phyloP scores from a whole-genome alignment of 2,113 vertebrate genomes.

The Marmota monax region DNA sequence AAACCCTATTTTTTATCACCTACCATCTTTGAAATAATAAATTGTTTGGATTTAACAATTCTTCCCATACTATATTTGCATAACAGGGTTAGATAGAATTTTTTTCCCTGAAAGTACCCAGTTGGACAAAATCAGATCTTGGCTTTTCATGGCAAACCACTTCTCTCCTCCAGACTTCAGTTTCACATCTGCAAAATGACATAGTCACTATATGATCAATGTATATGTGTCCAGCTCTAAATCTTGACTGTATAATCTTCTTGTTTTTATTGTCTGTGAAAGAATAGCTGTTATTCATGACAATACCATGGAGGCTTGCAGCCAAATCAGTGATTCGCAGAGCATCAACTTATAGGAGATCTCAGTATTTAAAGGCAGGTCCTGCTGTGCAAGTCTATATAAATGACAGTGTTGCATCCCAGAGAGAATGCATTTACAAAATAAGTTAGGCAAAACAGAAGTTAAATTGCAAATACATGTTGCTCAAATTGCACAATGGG shows the following conservation, averaged over 20 bases:
- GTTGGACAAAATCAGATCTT: not conserved
- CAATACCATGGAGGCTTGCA: not conserved
- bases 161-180: not conserved
- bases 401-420: not conserved
- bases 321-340: not conserved
- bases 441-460: constrained; percentile 58
- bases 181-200: constrained; percentile 19
- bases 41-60: constrained; percentile 40
- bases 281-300: constrained; percentile 25
- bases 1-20: not conserved
- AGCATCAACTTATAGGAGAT: not conserved
- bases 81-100: not conserved
- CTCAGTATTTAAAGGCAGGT: constrained; percentile 49
- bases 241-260: not conserved
- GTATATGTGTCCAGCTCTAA: not conserved
- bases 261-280: not conserved
- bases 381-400: not conserved
- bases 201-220: not conserved
- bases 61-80: not conserved
- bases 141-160: not conserved
- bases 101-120: not conserved
- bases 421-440: constrained; percentile 35
- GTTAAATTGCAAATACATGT: constrained; percentile 53
- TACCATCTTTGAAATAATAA: constrained; percentile 10
- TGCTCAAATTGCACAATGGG: not conserved